Evolutionary conservation across 2,888 invertebrate genomes (phyloP).

Genomic region (Macropis europaea): DNA sequence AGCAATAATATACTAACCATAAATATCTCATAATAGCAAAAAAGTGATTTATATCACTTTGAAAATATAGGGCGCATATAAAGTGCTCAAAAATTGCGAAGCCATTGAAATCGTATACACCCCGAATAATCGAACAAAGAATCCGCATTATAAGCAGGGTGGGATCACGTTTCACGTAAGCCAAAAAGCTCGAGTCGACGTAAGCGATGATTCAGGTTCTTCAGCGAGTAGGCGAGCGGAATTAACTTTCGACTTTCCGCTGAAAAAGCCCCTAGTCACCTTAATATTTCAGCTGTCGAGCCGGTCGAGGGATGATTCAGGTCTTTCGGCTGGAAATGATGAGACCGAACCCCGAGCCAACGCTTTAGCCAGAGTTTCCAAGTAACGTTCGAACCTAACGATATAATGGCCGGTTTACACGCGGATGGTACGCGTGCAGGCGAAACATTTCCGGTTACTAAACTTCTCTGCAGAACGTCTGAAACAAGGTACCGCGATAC

Average conservation of each 20-base stretch:
- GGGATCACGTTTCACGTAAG: too few species aligned
- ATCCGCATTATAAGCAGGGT: too few species aligned
- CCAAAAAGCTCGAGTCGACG: neutral
- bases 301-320: neutral
- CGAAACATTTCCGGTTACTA: slow-evolving; percentile 27
- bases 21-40: too few species aligned
- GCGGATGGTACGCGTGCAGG: slow-evolving; percentile 14
- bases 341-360: neutral
- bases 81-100: too few species aligned
- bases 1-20: too few species aligned
- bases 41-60: too few species aligned
- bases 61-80: too few species aligned
- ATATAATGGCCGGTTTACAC: slow-evolving; percentile 16
- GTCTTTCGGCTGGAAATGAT: neutral
- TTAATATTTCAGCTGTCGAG: slow-evolving; percentile 12
- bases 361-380: neutral
- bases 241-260: neutral
- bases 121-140: too few species aligned
- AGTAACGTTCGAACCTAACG: slow-evolving; percentile 6
- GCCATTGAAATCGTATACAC: too few species aligned
- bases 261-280: slow-evolving; percentile 2
- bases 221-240: neutral
- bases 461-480: slow-evolving; percentile 17
- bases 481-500: slow-evolving; percentile 12
- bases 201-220: neutral